phyloP scores from a whole-genome alignment of 2,888 invertebrate species.

The Amaurobius ferox region DNA sequence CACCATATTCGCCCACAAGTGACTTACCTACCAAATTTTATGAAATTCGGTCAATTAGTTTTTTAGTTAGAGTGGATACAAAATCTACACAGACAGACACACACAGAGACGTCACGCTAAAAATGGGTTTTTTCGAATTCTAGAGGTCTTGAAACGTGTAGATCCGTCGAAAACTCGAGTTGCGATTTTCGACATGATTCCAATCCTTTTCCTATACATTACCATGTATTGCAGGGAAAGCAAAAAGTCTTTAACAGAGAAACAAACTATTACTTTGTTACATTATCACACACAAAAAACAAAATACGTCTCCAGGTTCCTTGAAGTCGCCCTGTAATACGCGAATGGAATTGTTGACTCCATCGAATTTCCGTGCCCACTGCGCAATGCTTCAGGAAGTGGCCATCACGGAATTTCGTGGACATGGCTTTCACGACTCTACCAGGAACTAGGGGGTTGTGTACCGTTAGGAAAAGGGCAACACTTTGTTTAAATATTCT shows the following conservation, averaged over 20 bases:
- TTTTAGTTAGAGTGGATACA: too few relatives aligned
- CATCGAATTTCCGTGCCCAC: not conserved
- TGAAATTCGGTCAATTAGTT: too few relatives aligned
- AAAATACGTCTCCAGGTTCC: not conserved
- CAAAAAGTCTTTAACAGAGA: not conserved
- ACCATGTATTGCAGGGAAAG: too few relatives aligned
- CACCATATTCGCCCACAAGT: too few relatives aligned
- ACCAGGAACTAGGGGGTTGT: conserved; percentile 14
- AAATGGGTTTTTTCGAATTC: too few relatives aligned
- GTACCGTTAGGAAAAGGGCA: conserved; percentile 10
- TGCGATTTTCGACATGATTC: too few relatives aligned
- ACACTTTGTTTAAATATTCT: not conserved
- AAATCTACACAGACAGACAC: too few relatives aligned
- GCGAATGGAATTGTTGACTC: not conserved
- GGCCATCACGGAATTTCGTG: conserved; percentile 3
- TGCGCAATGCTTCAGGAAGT: not conserved
- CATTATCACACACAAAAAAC: not conserved
- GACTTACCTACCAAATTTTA: too few relatives aligned
- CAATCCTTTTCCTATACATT: too few relatives aligned
- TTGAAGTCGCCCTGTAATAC: not conserved
- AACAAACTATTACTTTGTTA: not conserved
- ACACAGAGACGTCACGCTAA: too few relatives aligned
- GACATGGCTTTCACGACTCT: not conserved
- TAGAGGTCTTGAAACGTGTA: too few relatives aligned
- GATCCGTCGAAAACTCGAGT: too few relatives aligned